Evolutionary conservation across 1,140 invertebrate species (phyloP).

Genomic region (Habropoda laboriosa): DNA sequence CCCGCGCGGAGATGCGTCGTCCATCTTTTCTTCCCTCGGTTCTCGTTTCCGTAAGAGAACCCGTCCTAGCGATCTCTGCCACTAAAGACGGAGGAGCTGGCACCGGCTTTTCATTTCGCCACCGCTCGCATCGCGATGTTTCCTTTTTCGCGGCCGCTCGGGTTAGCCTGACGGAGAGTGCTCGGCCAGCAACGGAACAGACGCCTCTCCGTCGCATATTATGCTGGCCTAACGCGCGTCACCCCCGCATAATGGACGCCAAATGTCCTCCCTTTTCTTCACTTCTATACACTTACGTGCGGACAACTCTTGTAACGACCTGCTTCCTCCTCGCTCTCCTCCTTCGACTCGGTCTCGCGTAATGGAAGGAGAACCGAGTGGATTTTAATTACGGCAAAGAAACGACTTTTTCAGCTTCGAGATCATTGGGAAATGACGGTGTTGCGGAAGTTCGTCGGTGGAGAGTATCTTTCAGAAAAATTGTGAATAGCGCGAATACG

Average conservation of each 20-base stretch:
- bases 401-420: background rate
- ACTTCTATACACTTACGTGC: conserved; percentile 19
- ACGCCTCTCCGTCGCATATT: conserved; percentile 48
- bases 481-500: no score
- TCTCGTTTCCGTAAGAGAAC: conserved; percentile 49
- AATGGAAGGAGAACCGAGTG: background rate
- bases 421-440: background rate
- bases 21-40: conserved; percentile 41
- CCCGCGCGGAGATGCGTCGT: conserved; percentile 4
- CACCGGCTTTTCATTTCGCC: conserved; percentile 53
- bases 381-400: conserved; percentile 47
- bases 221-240: conserved; percentile 61
- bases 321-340: background rate
- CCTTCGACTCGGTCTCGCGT: conserved; percentile 5
- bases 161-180: conserved; percentile 27
- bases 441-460: no score
- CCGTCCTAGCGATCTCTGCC: conserved; percentile 15
- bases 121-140: background rate
- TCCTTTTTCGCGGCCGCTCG: conserved; percentile 29
- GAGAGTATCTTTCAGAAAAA: no score
- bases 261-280: conserved; percentile 22
- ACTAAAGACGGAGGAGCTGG: no score
- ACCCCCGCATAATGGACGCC: conserved; percentile 56
- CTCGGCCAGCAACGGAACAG: conserved; percentile 42
- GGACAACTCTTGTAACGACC: conserved; percentile 55